Percentiles rank a stretch among this genome's conserved stretches.
Conservation (phyloP, 64 coral and sea anemone genomes). For the Orbicella faveolata region DNA sequence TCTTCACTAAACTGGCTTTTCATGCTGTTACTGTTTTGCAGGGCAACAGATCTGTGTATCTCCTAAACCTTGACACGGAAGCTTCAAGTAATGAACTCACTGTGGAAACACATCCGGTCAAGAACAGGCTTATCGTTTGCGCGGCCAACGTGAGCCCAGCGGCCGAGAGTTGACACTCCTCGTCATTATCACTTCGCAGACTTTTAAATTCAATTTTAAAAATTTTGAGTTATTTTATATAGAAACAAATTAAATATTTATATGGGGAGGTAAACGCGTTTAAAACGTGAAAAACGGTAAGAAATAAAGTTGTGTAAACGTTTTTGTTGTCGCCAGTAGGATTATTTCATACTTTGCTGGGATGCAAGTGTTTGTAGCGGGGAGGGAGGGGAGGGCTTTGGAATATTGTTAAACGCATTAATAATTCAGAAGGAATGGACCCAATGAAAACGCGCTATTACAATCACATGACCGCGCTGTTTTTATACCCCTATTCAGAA, state of each 20-base stretch:
- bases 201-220: neutral
- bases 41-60: slow-evolving; percentile 69
- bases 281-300: neutral
- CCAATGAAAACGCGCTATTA: no score
- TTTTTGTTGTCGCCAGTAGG: no score
- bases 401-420: no score
- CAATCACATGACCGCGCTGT: no score
- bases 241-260: neutral
- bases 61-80: slow-evolving; percentile 45
- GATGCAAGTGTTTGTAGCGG: no score
- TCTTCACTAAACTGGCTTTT: neutral
- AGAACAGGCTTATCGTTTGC: slow-evolving; percentile 41
- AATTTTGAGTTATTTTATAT: neutral
- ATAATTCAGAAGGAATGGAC: no score
- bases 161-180: neutral
- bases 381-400: no score
- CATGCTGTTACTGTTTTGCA: slow-evolving; percentile 5
- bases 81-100: slow-evolving; percentile 21
- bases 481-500: no score
- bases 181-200: neutral
- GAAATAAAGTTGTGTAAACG: no score
- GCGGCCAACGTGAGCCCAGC: slow-evolving; percentile 20
- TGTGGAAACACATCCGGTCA: slow-evolving; percentile 44
- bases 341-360: no score
- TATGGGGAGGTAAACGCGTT: neutral